A percentile compares a stretch with the other conserved stretches of the same genome.
Conservation (phyloP, 1,140 invertebrate genomes). For the Oreohelix idahoensis region DNA sequence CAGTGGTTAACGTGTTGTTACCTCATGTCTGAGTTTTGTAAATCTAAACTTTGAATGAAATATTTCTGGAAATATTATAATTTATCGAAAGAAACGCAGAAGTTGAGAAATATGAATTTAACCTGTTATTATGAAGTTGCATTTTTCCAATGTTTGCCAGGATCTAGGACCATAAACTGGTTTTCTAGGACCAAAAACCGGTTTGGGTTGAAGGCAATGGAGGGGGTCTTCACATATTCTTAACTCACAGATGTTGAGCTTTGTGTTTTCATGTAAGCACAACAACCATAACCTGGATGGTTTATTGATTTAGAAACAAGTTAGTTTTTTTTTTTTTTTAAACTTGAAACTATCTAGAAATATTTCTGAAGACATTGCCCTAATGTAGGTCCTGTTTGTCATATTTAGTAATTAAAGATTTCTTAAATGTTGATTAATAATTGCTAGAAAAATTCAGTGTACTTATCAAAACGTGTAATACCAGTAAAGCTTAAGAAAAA, state of each 20-base stretch:
- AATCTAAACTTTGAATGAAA: neutral
- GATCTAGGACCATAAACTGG: constrained; percentile 11
- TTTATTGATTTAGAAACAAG: neutral
- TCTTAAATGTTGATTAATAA: too few relatives aligned
- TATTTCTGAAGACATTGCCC: too few relatives aligned
- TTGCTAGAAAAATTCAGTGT: too few relatives aligned
- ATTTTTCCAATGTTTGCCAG: constrained; percentile 15
- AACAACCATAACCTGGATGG: neutral
- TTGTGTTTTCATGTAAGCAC: constrained; percentile 17
- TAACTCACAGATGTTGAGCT: constrained; percentile 13
- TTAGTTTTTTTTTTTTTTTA: neutral
- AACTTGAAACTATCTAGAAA: neutral
- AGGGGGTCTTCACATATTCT: constrained; percentile 9
- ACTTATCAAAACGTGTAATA: too few relatives aligned
- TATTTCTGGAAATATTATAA: neutral
- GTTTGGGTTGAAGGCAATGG: constrained; percentile 13
- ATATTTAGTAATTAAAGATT: too few relatives aligned
- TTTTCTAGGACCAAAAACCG: constrained; percentile 8
- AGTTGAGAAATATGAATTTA: neutral
- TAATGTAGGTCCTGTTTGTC: too few relatives aligned
- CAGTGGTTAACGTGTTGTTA: too few relatives aligned
- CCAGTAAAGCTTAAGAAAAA: too few relatives aligned
- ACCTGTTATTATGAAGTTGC: neutral
- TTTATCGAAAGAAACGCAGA: neutral
- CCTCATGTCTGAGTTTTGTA: too few relatives aligned